Evolutionary conservation across 1,140 invertebrate genomes (phyloP), one percentile per base, ranked within the genome.

Genomic region (Heliconius nattereri): DNA sequence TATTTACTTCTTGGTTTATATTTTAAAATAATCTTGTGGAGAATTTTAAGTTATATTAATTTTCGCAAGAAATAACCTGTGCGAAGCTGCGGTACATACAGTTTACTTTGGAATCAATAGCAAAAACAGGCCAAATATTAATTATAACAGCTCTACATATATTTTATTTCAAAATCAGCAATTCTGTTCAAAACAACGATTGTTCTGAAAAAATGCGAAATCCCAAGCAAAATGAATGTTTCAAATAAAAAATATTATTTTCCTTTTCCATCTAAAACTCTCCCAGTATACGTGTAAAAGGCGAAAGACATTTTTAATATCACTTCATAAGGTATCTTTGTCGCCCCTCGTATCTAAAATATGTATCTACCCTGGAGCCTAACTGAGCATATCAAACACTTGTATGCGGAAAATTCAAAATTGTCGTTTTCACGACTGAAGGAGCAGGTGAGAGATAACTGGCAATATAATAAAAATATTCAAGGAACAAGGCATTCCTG

Each of bases 371-470:
- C 40, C 40, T 45, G 40, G 13, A 16, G 49, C 54, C 76, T 77
- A 77, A 77, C 45, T 37, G 37, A 40, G 60, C 60, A 77, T 77
- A 77, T 77, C 76, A 77, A 88, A 89, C 80, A 86, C 78, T 85
- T 60, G 86, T 85, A 92, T 91, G 89, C 87, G 86, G 87, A 89
- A 91, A 91, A 93, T 92, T 89, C 87, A 90, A 91, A 92, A 92
- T 91, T 92, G 90, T 83, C 91, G 89, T 93, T 91, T 92, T 90
- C 92, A 91, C 91, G 92, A 89, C 70, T 87, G 85, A 89, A 76
- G 77, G 84, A 78, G 82, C 90, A 92, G 87, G 92, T 91, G 92
- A 91, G 88, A 86, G 89, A 78, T 81, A 81, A 66, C 80, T 66
- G 37, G 79, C 79, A 78, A 81, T 85, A 84, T 87, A 87, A 89